phyloP scores from a whole-genome alignment of 1,140 invertebrate species.

The Ylistrum balloti region DNA sequence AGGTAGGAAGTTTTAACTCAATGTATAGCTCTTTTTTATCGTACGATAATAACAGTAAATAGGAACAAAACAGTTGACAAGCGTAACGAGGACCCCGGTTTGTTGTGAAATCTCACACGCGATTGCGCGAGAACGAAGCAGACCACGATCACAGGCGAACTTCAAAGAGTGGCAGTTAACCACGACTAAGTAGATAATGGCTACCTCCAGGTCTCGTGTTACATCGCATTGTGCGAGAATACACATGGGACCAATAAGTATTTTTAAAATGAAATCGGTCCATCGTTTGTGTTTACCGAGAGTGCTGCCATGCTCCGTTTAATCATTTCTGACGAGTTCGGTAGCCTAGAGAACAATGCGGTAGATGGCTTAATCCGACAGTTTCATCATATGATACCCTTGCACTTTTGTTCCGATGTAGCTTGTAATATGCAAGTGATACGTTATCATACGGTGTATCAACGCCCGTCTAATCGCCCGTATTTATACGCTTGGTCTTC shows the following conservation, averaged over 20 bases:
- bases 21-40: background rate
- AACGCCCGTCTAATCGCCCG: background rate
- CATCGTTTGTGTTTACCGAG: background rate
- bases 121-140: slow-evolving; percentile 20
- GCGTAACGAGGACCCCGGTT: background rate
- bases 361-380: background rate
- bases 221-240: slow-evolving; percentile 1
- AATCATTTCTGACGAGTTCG: background rate
- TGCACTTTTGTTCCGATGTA: slow-evolving; percentile 10
- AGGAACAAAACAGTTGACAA: background rate
- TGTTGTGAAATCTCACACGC: slow-evolving; percentile 37
- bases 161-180: background rate
- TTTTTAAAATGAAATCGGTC: background rate
- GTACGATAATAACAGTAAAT: background rate
- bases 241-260: background rate
- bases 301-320: background rate
- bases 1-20: background rate
- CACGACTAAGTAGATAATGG: slow-evolving; percentile 8
- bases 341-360: background rate
- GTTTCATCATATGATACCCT: background rate
- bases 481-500: background rate
- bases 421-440: background rate
- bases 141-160: background rate
- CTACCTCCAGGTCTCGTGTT: background rate
- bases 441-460: background rate